A percentile compares a stretch with the other conserved stretches of the same genome.
Conservation (phyloP, 2,113 vertebrate genomes). For the Trinectes maculatus region DNA sequence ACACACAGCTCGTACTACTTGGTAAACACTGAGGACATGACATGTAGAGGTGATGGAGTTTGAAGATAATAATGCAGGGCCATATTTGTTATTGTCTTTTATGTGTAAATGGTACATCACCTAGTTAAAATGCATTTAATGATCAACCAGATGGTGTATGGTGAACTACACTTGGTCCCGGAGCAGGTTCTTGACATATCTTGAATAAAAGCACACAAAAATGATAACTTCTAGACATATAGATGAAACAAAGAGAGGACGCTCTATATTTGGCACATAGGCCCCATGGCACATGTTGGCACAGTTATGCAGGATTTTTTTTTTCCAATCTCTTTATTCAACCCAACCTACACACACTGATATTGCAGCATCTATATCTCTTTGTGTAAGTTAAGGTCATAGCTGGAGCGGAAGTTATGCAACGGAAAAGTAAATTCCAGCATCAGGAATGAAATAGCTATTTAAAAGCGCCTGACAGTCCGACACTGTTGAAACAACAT, state of each 20-base stretch:
- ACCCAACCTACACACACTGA: slow-evolving; percentile 13
- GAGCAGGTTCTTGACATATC: neutral
- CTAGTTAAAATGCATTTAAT: neutral
- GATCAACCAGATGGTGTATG: neutral
- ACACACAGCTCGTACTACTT: neutral
- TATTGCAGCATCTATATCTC: slow-evolving; percentile 7
- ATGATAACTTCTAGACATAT: slow-evolving; percentile 11
- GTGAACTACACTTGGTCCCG: neutral
- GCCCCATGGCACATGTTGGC: slow-evolving; percentile 49
- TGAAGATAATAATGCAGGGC: neutral
- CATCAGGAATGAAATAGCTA: neutral
- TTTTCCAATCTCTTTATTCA: slow-evolving; percentile 12
- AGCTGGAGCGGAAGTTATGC: slow-evolving; percentile 8
- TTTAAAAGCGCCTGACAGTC: slow-evolving; percentile 34
- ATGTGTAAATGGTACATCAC: neutral
- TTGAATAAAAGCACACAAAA: slow-evolving; percentile 10
- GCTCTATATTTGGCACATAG: slow-evolving; percentile 28
- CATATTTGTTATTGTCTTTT: too few relatives aligned
- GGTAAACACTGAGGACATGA: neutral
- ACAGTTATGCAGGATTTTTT: slow-evolving; percentile 15
- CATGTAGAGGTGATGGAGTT: neutral
- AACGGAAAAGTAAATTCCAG: slow-evolving; percentile 31
- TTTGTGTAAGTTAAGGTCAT: slow-evolving; percentile 37
- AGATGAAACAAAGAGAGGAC: slow-evolving; percentile 56
- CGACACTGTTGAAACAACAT: neutral